Conservation (phyloP, 2,888 invertebrate species). For the Polymixis lichenea region DNA sequence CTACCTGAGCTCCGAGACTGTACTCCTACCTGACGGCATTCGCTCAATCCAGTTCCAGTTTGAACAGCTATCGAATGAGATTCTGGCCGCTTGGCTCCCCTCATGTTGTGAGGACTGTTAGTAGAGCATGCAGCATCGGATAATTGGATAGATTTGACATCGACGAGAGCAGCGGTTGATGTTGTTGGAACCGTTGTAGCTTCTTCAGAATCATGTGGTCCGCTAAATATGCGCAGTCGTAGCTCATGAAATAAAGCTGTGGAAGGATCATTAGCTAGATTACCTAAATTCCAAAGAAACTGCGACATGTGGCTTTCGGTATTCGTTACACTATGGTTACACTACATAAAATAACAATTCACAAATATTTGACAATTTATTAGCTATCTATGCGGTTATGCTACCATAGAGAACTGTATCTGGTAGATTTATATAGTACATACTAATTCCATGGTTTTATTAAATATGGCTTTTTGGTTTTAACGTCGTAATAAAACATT, state of each 20-base stretch:
- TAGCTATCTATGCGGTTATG: background rate
- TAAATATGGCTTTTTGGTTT: background rate
- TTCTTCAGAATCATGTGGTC: conserved; percentile 15
- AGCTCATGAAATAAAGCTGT: conserved; percentile 74
- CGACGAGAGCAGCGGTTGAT: conserved; percentile 12
- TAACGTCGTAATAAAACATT: background rate
- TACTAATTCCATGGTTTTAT: background rate
- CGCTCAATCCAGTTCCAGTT: conserved; percentile 65
- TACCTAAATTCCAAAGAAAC: conserved; percentile 78
- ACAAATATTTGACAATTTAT: conserved; percentile 33
- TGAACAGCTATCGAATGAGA: conserved; percentile 70
- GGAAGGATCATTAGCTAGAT: conserved; percentile 81
- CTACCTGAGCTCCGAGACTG: conserved; percentile 68
- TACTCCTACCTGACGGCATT: conserved; percentile 66
- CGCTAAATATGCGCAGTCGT: conserved; percentile 67
- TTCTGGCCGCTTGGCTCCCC: conserved; percentile 33
- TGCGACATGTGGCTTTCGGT: conserved; percentile 70
- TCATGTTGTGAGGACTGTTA: conserved; percentile 31
- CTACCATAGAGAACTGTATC: conserved; percentile 16
- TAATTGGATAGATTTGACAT: conserved; percentile 7
- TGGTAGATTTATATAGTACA: background rate
- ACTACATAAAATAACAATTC: background rate
- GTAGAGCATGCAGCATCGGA: conserved; percentile 23
- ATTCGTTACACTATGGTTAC: background rate
- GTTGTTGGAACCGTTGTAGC: conserved; percentile 13